Percentiles rank a stretch among this genome's conserved stretches.
phyloP scores from a whole-genome alignment of 2,888 invertebrate species.

The Ypsolopha scabrella region DNA sequence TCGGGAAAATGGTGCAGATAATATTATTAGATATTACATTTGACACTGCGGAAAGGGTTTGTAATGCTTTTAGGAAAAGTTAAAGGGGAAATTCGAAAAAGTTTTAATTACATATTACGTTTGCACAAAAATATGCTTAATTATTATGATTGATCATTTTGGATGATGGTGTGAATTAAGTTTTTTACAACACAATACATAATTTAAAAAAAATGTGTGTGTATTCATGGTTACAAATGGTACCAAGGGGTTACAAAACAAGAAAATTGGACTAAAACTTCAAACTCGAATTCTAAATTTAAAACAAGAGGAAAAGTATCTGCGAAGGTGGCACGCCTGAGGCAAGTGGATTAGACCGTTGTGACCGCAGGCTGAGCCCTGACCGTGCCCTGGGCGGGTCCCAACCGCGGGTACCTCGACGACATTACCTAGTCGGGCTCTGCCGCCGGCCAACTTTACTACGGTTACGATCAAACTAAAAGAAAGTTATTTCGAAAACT shows the following conservation, averaged over 20 bases:
- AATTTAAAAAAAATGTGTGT: no score
- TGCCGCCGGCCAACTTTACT: conserved; percentile 21
- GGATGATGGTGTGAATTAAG: no score
- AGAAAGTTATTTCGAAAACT: conserved; percentile 18
- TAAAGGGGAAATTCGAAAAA: no score
- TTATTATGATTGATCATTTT: no score
- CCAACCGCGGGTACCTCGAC: neutral
- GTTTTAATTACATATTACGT: no score
- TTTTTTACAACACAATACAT: no score
- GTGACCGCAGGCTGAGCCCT: conserved; percentile 34
- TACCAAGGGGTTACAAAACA: conserved; percentile 23
- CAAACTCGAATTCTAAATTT: conserved; percentile 44
- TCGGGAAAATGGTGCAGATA: neutral
- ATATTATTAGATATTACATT: neutral
- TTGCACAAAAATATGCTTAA: no score
- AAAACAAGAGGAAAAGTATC: conserved; percentile 55
- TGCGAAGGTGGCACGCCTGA: conserved; percentile 18
- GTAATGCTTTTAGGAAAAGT: no score
- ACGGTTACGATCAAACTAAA: conserved; percentile 20
- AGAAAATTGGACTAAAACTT: conserved; percentile 55
- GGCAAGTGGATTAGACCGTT: conserved; percentile 51
- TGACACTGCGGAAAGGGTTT: no score
- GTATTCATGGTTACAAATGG: neutral
- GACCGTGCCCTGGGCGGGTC: conserved; percentile 2
- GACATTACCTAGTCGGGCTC: conserved; percentile 12